Evolutionary conservation across 2,888 invertebrate genomes (phyloP).

Genomic region (Augiades crinisus): DNA sequence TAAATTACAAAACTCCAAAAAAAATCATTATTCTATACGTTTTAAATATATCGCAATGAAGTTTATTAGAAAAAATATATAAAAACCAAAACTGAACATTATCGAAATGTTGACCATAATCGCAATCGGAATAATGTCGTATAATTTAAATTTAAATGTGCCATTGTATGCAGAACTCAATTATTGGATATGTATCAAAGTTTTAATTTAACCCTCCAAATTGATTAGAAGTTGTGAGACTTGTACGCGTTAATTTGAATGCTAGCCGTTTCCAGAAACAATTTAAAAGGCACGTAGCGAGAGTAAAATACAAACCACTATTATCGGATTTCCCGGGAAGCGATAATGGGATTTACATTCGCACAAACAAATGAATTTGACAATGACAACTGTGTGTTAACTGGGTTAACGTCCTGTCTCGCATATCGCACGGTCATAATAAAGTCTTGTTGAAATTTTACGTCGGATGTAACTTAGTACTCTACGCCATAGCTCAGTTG

Average conservation of each 20-base stretch:
- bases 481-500: not conserved
- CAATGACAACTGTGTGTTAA: constrained; percentile 14
- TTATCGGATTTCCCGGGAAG: not conserved
- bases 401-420: constrained; percentile 5
- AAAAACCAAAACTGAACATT: not conserved
- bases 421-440: not conserved
- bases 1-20: too few relatives aligned
- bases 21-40: too few relatives aligned
- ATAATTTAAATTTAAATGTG: constrained; percentile 13
- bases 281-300: not conserved
- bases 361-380: constrained; percentile 3
- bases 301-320: not conserved
- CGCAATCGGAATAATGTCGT: constrained; percentile 1
- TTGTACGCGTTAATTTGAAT: not conserved
- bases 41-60: too few relatives aligned
- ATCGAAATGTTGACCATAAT: not conserved
- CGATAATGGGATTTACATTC: not conserved
- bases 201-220: constrained; percentile 11
- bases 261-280: not conserved
- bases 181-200: constrained; percentile 24
- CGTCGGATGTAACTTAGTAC: not conserved
- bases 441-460: not conserved
- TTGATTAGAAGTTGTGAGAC: not conserved
- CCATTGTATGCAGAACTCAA: constrained; percentile 20
- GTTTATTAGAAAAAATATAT: not conserved